phyloP scores from a whole-genome alignment of 1,140 invertebrate species.

The Drosophila murphyi region DNA sequence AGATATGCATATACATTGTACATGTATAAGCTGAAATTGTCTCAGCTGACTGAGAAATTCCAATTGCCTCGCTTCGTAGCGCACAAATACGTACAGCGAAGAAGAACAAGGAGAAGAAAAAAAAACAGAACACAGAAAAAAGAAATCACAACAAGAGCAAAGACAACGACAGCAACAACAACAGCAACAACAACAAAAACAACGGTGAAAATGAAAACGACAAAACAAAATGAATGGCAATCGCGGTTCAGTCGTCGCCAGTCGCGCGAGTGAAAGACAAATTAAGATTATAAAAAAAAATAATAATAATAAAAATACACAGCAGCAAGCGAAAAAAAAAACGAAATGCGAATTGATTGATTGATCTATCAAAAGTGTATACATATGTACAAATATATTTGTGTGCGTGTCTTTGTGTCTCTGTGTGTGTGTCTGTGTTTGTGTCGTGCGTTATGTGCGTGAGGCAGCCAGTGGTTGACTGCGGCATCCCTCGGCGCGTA shows the following conservation, averaged over 20 bases:
- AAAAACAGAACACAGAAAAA: conserved; percentile 13
- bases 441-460: conserved; percentile 5
- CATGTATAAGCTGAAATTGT: conserved; percentile 10
- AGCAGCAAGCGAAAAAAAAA: conserved; percentile 45
- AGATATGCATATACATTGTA: not conserved
- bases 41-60: conserved; percentile 49
- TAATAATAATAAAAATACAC: conserved; percentile 72
- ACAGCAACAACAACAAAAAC: conserved; percentile 35
- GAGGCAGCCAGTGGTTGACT: conserved; percentile 7
- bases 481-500: conserved; percentile 34
- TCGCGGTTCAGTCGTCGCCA: conserved; percentile 70
- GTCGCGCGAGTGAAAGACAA: conserved; percentile 77
- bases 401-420: conserved; percentile 18
- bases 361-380: conserved; percentile 78
- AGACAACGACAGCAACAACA: conserved; percentile 46
- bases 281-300: conserved; percentile 79
- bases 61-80: conserved; percentile 38
- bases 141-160: conserved; percentile 29
- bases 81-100: conserved; percentile 18
- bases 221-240: conserved; percentile 76
- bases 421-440: conserved; percentile 10
- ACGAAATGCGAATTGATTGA: conserved; percentile 70
- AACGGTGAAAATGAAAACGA: conserved; percentile 44
- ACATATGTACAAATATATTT: conserved; percentile 11
- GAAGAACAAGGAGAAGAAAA: conserved; percentile 7